These are phyloP conservation scores for Empidonax traillii DNA, from an alignment of 2,113 vertebrate genomes.

Conservation along the genomic window DNA sequence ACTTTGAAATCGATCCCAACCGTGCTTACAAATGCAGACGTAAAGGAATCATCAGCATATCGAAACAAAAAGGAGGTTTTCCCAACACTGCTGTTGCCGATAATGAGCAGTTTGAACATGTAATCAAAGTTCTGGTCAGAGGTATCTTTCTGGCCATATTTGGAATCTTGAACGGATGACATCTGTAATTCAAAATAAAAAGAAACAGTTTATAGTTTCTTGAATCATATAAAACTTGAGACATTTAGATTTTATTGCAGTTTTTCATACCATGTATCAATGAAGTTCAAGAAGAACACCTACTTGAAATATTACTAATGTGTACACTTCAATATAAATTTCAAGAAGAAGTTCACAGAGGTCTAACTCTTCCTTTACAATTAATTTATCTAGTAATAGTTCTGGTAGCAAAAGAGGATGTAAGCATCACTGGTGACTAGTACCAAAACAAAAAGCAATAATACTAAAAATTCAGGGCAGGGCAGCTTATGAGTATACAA, in stretches of 20 bases:
- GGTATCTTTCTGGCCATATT: conserved; percentile 53
- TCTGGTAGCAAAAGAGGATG: background rate
- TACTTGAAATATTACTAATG: background rate
- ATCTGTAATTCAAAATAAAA: conserved; percentile 53
- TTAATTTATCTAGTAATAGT: conserved; percentile 16
- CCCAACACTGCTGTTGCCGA: conserved; percentile 58
- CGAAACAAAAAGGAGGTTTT: conserved; percentile 91
- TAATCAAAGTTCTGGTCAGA: conserved; percentile 65
- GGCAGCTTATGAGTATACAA: background rate
- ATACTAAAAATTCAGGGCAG: background rate
- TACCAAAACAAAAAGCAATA: background rate
- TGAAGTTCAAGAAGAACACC: background rate
- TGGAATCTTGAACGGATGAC: conserved; percentile 53
- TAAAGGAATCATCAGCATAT: conserved; percentile 96
- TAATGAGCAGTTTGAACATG: conserved; percentile 62
- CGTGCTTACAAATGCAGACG: conserved; percentile 96
- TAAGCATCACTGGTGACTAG: background rate
- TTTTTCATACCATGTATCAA: conserved; percentile 19
- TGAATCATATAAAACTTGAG: background rate
- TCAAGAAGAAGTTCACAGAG: background rate
- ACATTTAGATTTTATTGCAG: background rate
- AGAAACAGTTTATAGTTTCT: background rate
- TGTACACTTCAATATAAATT: background rate
- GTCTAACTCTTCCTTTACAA: background rate
- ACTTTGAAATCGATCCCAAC: conserved; percentile 99